Percentiles rank a stretch among this genome's conserved stretches.
These are phyloP conservation scores for Ctena decussata DNA, from an alignment of 2,888 invertebrate genomes.

Conservation along the genomic window DNA sequence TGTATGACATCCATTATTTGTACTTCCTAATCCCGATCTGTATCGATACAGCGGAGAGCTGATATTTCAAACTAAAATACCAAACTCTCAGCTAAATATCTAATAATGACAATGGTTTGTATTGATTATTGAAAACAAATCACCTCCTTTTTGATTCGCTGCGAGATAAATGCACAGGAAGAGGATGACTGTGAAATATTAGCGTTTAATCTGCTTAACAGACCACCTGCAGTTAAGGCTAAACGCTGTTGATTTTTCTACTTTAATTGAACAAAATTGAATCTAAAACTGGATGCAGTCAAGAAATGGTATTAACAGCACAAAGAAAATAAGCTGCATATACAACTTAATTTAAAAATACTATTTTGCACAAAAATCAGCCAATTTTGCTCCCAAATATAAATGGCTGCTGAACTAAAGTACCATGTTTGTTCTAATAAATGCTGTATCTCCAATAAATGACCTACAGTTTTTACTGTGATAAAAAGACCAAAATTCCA, in stretches of 20 bases:
- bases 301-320: too few relatives aligned
- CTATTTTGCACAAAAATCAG: too few relatives aligned
- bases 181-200: slow-evolving; percentile 11
- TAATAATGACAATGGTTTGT: not conserved
- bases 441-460: too few relatives aligned
- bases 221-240: slow-evolving; percentile 1
- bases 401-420: too few relatives aligned
- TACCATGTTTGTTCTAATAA: too few relatives aligned
- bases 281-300: too few relatives aligned
- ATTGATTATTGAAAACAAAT: slow-evolving; percentile 7
- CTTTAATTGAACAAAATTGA: too few relatives aligned
- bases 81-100: slow-evolving; percentile 9
- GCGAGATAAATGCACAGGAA: not conserved
- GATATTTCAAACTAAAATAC: slow-evolving; percentile 4
- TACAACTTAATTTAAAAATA: too few relatives aligned
- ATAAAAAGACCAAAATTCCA: too few relatives aligned
- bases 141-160: not conserved
- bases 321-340: too few relatives aligned
- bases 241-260: slow-evolving; percentile 1
- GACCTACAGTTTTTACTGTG: too few relatives aligned
- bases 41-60: not conserved
- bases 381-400: too few relatives aligned
- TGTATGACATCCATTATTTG: not conserved
- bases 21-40: slow-evolving; percentile 2
- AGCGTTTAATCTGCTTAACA: slow-evolving; percentile 2